Base-by-base conservation (phyloP, 2,113 vertebrate genomes). In the Callaeas wilsoni region DNA sequence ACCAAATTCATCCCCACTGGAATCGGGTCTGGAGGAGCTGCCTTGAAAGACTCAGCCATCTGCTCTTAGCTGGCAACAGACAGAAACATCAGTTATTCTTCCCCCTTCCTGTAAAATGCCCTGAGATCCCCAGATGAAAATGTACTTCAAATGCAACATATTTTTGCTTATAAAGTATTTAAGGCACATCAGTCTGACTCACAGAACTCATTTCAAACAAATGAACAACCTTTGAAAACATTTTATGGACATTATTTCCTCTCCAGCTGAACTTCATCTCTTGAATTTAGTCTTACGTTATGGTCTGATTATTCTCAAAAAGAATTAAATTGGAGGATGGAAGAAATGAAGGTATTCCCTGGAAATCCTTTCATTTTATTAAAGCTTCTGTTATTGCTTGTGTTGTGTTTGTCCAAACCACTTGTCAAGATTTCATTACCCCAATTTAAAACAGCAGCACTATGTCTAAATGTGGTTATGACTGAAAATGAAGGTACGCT, bases 391-490 rank as follows among this genome's bases (percentile, higher is more conserved):
- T 96, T 97, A 97, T 90, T 96, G 91, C 95, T 95, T 95, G 77
- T 92, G 91, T 92, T 97, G 89, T 96, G 85, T 96, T 97, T 96
- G 95, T 96, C 93, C 93, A 97, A 97, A 94, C 57, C 53, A 82
- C 89, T 96, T 94, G 96, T 96, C 91, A 94, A 96, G 85, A 96
- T 97, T 96, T 96, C 94, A 95, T 96, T 97, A 96, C 69, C 60
- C 75, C 94, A 95, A 96, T 96, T 97, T 97, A 95, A 96, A 96
- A 68, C 84, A 92, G 85, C 89, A 93, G 93, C 65, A 84, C 87
- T 91, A 78, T 73, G 90, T 89, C 87, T 86, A 85, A 95, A 96
- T 78, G 93, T 73, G 67, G 93, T 92, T 96, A 94, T 87, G 86
- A 76, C 73, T 94, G 71, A 93, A 95, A 96, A 97, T 59, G 42